phyloP scores from a whole-genome alignment of 2,888 invertebrate genomes.

The Andrena dorsata region DNA sequence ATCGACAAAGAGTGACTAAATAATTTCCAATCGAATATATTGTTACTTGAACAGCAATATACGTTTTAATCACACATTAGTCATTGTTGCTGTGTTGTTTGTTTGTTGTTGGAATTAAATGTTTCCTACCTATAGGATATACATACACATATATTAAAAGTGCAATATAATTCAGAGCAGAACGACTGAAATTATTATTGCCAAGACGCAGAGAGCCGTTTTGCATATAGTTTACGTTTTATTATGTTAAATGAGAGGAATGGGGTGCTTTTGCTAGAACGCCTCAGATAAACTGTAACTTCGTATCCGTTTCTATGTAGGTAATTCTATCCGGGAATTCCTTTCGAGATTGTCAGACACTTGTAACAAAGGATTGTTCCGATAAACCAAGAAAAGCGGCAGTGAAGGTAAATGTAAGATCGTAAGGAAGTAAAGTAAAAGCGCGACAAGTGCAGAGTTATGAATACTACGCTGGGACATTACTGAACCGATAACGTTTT shows the following conservation, averaged over 20 bases:
- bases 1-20: too few relatives aligned
- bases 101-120: too few relatives aligned
- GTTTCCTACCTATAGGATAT: too few relatives aligned
- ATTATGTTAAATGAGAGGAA: slow-evolving; percentile 2
- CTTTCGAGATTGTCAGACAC: slow-evolving; percentile 27
- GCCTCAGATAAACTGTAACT: neutral
- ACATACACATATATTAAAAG: neutral
- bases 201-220: neutral
- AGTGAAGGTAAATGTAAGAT: slow-evolving; percentile 69
- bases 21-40: too few relatives aligned
- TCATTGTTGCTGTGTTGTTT: too few relatives aligned
- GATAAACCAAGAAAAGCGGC: slow-evolving; percentile 84
- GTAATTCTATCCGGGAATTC: slow-evolving; percentile 17
- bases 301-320: neutral
- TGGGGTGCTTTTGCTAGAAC: neutral
- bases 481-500: neutral
- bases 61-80: too few relatives aligned
- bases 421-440: slow-evolving; percentile 19
- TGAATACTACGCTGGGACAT: slow-evolving; percentile 15
- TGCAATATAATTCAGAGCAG: neutral
- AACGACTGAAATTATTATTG: neutral
- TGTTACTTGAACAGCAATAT: too few relatives aligned
- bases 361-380: slow-evolving; percentile 56
- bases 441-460: slow-evolving; percentile 44
- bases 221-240: neutral